phyloP scores from a whole-genome alignment of 2,888 invertebrate species.

The Julus scanicus region DNA sequence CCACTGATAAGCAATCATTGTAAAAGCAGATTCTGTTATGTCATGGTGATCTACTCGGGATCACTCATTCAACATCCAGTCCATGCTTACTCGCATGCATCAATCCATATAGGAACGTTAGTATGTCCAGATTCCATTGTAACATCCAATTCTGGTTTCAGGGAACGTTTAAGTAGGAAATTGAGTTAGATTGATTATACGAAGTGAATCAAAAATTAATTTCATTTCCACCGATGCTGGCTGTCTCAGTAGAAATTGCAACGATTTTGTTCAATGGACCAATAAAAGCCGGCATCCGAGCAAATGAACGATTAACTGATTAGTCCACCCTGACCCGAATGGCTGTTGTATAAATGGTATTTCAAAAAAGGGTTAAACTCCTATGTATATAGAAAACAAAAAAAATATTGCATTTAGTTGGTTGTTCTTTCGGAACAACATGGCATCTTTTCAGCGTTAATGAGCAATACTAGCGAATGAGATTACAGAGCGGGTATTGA shows the following conservation, averaged over 20 bases:
- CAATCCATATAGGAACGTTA: no score
- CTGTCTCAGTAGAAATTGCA: background rate
- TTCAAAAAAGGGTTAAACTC: no score
- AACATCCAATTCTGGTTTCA: background rate
- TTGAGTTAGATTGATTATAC: background rate
- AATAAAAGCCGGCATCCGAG: background rate
- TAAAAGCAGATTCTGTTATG: slow-evolving; percentile 29
- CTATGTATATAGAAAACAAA: no score
- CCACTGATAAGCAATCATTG: slow-evolving; percentile 28
- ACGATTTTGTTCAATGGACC: background rate
- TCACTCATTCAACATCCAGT: slow-evolving; percentile 1
- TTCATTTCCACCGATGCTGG: background rate
- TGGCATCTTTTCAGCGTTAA: no score
- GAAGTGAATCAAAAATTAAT: slow-evolving; percentile 19
- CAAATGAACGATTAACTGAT: background rate
- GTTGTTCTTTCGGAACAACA: no score
- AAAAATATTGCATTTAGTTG: no score
- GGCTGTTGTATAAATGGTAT: no score
- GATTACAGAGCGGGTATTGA: no score
- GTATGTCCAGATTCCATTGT: background rate
- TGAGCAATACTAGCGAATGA: no score
- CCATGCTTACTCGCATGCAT: background rate
- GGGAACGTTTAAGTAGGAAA: background rate
- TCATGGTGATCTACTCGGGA: slow-evolving; percentile 18
- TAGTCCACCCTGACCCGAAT: no score